Evolutionary conservation across 1,140 invertebrate species (phyloP), one percentile per base, ranked within the genome.

Genomic region (Chrysoperla carnea): DNA sequence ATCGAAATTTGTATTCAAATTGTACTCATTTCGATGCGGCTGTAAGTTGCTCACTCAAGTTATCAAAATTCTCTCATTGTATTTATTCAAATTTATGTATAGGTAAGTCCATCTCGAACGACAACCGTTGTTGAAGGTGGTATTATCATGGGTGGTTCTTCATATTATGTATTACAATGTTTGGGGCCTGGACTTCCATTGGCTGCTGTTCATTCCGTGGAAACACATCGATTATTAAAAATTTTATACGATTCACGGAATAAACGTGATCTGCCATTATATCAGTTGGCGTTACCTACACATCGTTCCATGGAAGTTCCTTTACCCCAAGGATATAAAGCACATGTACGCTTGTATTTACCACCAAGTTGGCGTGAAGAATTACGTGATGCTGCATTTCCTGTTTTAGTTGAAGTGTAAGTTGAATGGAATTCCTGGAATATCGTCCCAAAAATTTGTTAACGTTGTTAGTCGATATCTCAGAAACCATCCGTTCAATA

Each of bases 301-400:
- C 71, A 74, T 56, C 67, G 71, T 50, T 83, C 73, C 47, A 81
- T 84, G 54, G 80, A 85, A 66, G 78, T 86, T 46, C 72, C 78
- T 46, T 61, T 85, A 47, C 71, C 80, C 23, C 81, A 84, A 57
- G 81, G 81, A 29, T 81, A 76, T 55, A 69, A 72, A 48, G 82
- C 82, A 7, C 75, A 81, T 52, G 82, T 84, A 13, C 81, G 84
- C 54, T 66, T 87, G 39, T 59, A 84, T n/a, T 60, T 85, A 49
- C 82, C 83, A 8, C 82, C 83, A 0, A 83, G 79, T 46, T 87
- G 83, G 83, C 66, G 82, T 12, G 81, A 82, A 56, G 83, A 87
- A 54, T 65, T 87, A 6, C 63, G 83, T 11, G 83, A 87, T 59
- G 83, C 83, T 27, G 81, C 82, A 17, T 87, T 84, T 64, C 82